phyloP scores from a whole-genome alignment of 1,140 invertebrate species.

The Aphelinus atriplicis region DNA sequence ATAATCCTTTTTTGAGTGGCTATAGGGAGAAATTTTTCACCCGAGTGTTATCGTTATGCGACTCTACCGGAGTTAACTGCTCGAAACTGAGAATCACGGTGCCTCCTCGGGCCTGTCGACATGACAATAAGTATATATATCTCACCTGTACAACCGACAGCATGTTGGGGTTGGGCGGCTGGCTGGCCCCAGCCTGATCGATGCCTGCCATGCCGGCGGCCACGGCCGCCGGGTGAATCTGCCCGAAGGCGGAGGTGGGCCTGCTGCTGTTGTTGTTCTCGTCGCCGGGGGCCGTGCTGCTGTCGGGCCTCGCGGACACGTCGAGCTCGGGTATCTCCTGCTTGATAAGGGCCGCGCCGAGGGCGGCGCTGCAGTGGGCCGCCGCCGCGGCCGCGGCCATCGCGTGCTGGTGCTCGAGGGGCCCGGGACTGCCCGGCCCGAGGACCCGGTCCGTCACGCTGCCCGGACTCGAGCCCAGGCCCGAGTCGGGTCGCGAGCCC shows the following conservation, averaged over 20 bases:
- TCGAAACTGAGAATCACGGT: no score
- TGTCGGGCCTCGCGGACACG: slow-evolving; percentile 56
- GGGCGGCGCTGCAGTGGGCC: slow-evolving; percentile 55
- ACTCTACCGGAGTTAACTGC: no score
- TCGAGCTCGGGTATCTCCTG: slow-evolving; percentile 60
- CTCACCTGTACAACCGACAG: slow-evolving; percentile 64
- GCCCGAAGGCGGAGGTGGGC: slow-evolving; percentile 59
- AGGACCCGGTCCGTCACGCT: slow-evolving; percentile 61
- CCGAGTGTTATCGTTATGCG: no score
- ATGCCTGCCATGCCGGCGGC: slow-evolving; percentile 2
- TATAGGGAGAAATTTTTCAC: no score
- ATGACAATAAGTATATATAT: not conserved
- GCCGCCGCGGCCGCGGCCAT: slow-evolving; percentile 58
- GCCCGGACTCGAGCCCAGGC: slow-evolving; percentile 61
- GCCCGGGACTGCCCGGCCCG: slow-evolving; percentile 56
- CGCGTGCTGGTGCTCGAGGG: slow-evolving; percentile 55
- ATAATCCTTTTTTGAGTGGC: no score
- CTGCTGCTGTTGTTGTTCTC: slow-evolving; percentile 64
- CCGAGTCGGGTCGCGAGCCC: slow-evolving; percentile 66
- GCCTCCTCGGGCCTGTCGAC: no score
- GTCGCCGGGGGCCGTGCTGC: slow-evolving; percentile 60
- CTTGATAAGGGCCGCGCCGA: slow-evolving; percentile 55
- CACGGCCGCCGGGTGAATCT: slow-evolving; percentile 48
- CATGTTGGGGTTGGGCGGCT: slow-evolving; percentile 58
- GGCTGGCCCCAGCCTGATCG: slow-evolving; percentile 45